Conservation (phyloP, 64 coral and sea anemone genomes). For the Orbicella faveolata region DNA sequence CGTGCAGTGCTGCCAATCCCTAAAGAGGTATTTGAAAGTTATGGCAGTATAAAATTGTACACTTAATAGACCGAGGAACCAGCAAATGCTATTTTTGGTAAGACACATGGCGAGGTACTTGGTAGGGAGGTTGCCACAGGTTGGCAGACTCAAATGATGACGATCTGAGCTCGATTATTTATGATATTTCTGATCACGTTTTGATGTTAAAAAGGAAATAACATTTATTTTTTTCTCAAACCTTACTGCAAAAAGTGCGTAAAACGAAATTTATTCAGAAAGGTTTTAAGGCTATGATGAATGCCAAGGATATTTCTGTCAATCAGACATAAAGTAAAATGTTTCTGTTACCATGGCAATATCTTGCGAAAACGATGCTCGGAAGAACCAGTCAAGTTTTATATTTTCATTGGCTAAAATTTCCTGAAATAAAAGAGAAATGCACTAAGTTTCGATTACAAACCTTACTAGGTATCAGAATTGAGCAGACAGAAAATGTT, state of each 20-base stretch:
- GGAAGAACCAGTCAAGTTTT: conserved; percentile 84
- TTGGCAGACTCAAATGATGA: no score
- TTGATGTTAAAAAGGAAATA: no score
- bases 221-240: no score
- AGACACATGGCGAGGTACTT: no score
- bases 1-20: conserved; percentile 72
- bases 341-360: conserved; percentile 66
- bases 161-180: no score
- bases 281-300: no score
- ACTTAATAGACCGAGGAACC: not conserved
- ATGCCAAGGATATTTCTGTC: no score
- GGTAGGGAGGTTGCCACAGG: no score
- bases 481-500: not conserved
- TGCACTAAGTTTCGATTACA: not conserved
- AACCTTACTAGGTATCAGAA: not conserved
- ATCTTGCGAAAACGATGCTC: conserved; percentile 67
- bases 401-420: conserved; percentile 73
- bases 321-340: not conserved
- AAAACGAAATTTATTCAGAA: no score
- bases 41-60: not conserved
- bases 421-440: conserved; percentile 50
- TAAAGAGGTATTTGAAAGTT: not conserved
- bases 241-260: no score
- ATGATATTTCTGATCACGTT: no score
- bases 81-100: not conserved